phyloP scores from a whole-genome alignment of 2,113 vertebrate species.

The Mustelus asterias region DNA sequence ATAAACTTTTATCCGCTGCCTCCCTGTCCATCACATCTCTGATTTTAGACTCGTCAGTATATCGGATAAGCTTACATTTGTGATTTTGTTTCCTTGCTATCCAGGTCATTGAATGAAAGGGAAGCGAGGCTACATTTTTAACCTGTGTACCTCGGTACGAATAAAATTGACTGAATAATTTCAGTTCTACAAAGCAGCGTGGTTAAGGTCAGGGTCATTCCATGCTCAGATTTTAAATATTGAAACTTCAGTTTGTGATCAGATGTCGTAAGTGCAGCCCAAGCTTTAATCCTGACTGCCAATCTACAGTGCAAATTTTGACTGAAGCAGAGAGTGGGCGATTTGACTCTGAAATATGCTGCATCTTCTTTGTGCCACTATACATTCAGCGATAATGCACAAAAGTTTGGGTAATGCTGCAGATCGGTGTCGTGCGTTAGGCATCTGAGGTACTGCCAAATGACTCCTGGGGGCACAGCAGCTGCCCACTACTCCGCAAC shows the following conservation, averaged over 20 bases:
- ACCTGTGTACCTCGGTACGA: not conserved
- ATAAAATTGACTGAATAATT: not conserved
- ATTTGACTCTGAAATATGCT: not conserved
- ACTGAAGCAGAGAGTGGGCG: not conserved
- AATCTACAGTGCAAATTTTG: not conserved
- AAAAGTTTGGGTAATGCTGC: not conserved
- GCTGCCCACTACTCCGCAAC: not conserved
- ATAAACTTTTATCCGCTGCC: not conserved
- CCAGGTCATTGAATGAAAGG: not conserved
- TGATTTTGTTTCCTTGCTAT: not conserved
- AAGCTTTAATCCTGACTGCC: not conserved
- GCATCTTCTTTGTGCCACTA: not conserved
- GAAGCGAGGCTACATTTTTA: not conserved
- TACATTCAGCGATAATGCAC: not conserved
- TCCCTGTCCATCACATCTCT: not conserved
- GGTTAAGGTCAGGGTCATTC: not conserved
- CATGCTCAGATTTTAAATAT: not conserved
- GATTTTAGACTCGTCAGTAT: not conserved
- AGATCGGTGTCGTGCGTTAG: not conserved
- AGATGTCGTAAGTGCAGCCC: too few relatives aligned
- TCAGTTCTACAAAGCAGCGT: not conserved
- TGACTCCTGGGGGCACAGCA: not conserved
- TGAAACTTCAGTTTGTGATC: not conserved
- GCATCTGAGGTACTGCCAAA: not conserved
- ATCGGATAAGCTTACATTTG: not conserved